Conservation (phyloP, 2,113 vertebrate genomes). For the Glareola pratincola region DNA sequence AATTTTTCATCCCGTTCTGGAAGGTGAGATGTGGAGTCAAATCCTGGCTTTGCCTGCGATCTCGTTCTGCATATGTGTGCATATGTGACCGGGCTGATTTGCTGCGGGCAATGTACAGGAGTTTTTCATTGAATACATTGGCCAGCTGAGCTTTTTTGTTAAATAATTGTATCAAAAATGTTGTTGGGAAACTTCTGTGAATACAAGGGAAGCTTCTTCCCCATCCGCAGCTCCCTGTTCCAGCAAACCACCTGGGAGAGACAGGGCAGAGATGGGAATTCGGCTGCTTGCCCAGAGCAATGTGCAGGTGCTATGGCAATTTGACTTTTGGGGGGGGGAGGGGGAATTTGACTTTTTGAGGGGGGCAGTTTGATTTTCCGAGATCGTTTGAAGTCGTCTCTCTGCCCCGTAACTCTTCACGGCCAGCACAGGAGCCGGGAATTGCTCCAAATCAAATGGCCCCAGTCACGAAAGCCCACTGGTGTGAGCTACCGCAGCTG, state of each 20-base stretch:
- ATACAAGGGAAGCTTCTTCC: background rate
- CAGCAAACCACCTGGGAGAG: background rate
- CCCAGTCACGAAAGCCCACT: background rate
- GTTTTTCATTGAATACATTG: background rate
- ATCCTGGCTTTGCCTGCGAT: background rate
- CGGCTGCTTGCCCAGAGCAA: background rate
- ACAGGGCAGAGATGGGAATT: background rate
- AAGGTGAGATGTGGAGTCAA: background rate
- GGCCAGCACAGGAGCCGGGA: background rate
- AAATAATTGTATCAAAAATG: background rate
- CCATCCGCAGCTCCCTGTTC: background rate
- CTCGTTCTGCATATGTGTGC: background rate
- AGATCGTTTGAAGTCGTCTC: background rate
- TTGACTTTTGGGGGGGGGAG: background rate
- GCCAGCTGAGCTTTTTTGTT: background rate
- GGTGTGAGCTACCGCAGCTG: background rate
- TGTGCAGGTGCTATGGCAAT: fast-evolving
- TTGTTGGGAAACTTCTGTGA: background rate
- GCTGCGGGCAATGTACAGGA: background rate
- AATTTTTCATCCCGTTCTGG: background rate
- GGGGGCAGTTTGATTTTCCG: background rate
- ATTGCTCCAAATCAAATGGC: background rate
- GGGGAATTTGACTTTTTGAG: background rate
- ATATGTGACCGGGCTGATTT: background rate
- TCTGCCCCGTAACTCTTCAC: background rate